A percentile compares a stretch with the other conserved stretches of the same genome.
Conservation (phyloP, 2,797 vertebrate genomes). For the Acipenser ruthenus region DNA sequence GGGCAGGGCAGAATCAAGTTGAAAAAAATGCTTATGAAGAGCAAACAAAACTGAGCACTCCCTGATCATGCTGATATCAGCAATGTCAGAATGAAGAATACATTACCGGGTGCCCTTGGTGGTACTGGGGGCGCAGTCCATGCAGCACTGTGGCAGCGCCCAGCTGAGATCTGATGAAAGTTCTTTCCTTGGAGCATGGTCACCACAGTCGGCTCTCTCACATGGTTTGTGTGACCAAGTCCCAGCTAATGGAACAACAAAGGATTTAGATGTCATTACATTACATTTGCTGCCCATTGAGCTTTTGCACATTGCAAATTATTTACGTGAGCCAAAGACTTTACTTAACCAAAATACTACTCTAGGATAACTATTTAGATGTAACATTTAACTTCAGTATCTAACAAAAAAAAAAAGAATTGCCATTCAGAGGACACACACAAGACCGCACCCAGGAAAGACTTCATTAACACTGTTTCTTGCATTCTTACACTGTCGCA, state of each 20-base stretch:
- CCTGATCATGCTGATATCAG: too few species aligned
- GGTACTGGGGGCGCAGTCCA: slow-evolving; percentile 66
- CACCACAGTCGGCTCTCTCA: slow-evolving; percentile 63
- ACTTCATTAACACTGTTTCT: too few species aligned
- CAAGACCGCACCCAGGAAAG: too few species aligned
- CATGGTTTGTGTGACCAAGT: slow-evolving; percentile 68
- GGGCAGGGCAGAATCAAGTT: too few species aligned
- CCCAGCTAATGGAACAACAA: slow-evolving; percentile 50
- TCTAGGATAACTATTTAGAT: too few species aligned
- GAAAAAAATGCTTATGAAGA: too few species aligned
- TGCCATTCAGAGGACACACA: too few species aligned
- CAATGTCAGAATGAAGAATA: too few species aligned
- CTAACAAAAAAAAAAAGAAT: neutral
- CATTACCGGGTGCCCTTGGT: slow-evolving; percentile 62
- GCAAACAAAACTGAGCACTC: too few species aligned
- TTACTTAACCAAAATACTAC: too few species aligned
- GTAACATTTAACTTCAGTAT: too few species aligned
- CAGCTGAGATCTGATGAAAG: slow-evolving; percentile 64
- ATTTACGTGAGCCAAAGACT: too few species aligned
- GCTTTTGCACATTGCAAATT: neutral
- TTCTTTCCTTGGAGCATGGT: slow-evolving; percentile 65
- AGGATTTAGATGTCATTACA: neutral
- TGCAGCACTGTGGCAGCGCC: slow-evolving; percentile 68
- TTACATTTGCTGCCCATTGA: neutral
- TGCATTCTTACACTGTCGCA: neutral